These are phyloP conservation scores for Gari tellinella DNA, from an alignment of 2,888 invertebrate species.

Conservation along the genomic window DNA sequence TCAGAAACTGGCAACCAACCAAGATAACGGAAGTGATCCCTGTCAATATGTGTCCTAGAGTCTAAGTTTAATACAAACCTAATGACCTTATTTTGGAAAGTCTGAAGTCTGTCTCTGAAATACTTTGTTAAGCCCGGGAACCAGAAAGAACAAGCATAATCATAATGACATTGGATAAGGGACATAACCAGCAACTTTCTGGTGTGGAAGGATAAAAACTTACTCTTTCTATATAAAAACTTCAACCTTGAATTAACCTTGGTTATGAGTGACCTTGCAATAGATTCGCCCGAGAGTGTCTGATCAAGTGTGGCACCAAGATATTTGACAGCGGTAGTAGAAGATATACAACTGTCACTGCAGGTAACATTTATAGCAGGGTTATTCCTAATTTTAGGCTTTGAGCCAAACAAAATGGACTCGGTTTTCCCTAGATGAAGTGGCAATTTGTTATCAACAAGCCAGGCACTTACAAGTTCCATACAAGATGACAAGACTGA, in stretches of 20 bases:
- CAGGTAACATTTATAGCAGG: not conserved
- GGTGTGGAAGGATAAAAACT: not conserved
- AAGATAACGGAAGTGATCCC: conserved; percentile 2
- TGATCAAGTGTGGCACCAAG: not conserved
- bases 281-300: not conserved
- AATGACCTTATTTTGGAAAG: conserved; percentile 20
- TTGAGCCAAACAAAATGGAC: not conserved
- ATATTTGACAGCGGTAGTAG: not conserved
- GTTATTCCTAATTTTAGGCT: not conserved
- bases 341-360: not conserved
- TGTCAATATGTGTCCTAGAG: not conserved
- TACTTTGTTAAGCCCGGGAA: conserved; percentile 9
- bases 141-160: conserved; percentile 26
- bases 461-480: conserved; percentile 8
- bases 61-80: conserved; percentile 17
- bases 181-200: conserved; percentile 8
- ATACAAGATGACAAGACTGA: not conserved
- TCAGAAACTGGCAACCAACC: conserved; percentile 4
- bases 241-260: conserved; percentile 9
- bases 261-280: not conserved
- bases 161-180: conserved; percentile 31
- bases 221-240: not conserved
- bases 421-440: conserved; percentile 15
- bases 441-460: conserved; percentile 7
- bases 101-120: conserved; percentile 16